These are phyloP conservation scores for Nymphalis c-album DNA, from an alignment of 2,888 invertebrate species.

Conservation along the genomic window DNA sequence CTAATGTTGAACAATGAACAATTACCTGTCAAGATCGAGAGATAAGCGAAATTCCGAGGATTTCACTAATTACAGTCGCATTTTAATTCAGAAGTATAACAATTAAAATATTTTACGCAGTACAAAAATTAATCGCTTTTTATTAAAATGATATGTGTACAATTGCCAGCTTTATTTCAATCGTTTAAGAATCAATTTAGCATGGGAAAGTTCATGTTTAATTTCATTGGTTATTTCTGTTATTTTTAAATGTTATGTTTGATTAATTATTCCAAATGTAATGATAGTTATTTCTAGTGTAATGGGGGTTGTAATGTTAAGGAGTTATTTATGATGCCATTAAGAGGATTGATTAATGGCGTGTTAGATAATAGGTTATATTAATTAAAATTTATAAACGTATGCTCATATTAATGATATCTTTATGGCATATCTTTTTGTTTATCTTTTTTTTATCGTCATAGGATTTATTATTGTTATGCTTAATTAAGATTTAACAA, in stretches of 20 bases:
- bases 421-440: background rate
- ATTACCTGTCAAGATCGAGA: slow-evolving; percentile 31
- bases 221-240: too few species aligned
- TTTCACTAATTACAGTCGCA: slow-evolving; percentile 22
- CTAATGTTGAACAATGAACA: too few species aligned
- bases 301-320: background rate
- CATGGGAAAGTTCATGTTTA: too few species aligned
- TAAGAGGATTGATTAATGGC: slow-evolving; percentile 5
- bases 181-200: too few species aligned
- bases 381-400: slow-evolving; percentile 4
- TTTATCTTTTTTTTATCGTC: background rate
- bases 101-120: background rate
- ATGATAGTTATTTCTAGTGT: background rate
- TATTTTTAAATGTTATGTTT: too few species aligned
- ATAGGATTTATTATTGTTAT: background rate
- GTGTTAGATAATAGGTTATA: slow-evolving; percentile 1
- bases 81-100: slow-evolving; percentile 3
- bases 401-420: slow-evolving; percentile 3
- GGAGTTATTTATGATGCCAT: slow-evolving; percentile 9
- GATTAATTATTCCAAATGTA: background rate
- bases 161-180: too few species aligned
- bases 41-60: slow-evolving; percentile 28
- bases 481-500: slow-evolving; percentile 9
- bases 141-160: too few species aligned
- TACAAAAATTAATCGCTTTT: too few species aligned